Conservation (phyloP, 2,888 invertebrate species). For the Drosophila setosimentum region DNA sequence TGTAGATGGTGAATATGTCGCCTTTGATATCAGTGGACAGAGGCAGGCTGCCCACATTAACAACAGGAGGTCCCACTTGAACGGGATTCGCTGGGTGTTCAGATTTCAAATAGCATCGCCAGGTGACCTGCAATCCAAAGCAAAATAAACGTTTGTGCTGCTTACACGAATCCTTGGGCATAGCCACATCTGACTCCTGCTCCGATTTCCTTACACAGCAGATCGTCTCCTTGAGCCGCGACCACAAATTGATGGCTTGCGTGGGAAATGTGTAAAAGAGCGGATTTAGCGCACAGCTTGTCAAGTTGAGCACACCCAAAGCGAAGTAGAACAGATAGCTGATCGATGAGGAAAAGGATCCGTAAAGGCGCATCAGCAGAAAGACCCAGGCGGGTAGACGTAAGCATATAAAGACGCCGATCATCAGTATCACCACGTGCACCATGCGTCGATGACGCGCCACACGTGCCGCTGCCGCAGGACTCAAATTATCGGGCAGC, state of each 20-base stretch:
- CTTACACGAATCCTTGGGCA: conserved; percentile 43
- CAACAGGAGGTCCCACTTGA: conserved; percentile 1
- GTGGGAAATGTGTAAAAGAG: conserved; percentile 87
- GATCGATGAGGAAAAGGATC: conserved; percentile 66
- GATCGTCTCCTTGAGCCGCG: conserved; percentile 37
- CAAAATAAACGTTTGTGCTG: conserved; percentile 18
- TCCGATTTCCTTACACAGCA: conserved; percentile 25
- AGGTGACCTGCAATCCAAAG: conserved; percentile 41
- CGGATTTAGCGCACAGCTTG: conserved; percentile 87
- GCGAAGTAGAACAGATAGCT: conserved; percentile 86
- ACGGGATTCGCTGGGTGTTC: not conserved
- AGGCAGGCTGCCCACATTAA: conserved; percentile 30
- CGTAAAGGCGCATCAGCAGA: conserved; percentile 85
- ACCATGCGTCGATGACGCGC: conserved; percentile 87
- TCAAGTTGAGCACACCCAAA: conserved; percentile 86
- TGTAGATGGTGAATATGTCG: conserved; percentile 39
- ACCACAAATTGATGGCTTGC: conserved; percentile 84
- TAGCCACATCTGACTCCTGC: conserved; percentile 21
- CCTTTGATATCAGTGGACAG: conserved; percentile 24
- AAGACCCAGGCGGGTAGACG: conserved; percentile 87
- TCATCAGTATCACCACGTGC: conserved; percentile 86
- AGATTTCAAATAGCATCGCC: conserved; percentile 40
- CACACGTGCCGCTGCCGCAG: conserved; percentile 72
- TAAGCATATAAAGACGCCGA: conserved; percentile 86
- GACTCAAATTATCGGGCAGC: conserved; percentile 25